phyloP scores from a whole-genome alignment of 2,888 invertebrate genomes.

The Thymelicus lineola region DNA sequence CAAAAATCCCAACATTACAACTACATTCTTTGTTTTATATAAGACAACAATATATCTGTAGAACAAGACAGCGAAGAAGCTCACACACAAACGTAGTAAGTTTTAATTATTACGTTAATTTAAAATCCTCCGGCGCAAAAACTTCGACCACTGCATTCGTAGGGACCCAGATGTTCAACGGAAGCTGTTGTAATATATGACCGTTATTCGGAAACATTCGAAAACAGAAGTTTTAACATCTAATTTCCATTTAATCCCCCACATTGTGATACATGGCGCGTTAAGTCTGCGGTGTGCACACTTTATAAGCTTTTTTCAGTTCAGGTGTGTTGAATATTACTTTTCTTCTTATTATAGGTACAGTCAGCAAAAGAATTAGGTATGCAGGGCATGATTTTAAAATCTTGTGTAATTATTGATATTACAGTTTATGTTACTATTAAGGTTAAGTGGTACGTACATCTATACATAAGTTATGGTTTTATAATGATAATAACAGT shows the following conservation, averaged over 20 bases:
- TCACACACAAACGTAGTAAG: conserved; percentile 25
- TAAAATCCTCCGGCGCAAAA: conserved; percentile 56
- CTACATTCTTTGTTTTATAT: not conserved
- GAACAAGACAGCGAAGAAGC: not conserved
- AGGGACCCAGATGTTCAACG: conserved; percentile 69
- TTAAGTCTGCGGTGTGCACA: conserved; percentile 34
- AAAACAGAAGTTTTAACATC: conserved; percentile 71
- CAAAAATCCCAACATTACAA: not conserved
- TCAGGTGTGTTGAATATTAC: conserved; percentile 30
- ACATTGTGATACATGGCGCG: conserved; percentile 42
- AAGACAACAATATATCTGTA: too few species aligned
- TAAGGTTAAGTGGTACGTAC: too few species aligned
- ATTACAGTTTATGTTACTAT: too few species aligned
- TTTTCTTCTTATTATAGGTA: too few species aligned
- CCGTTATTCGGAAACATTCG: conserved; percentile 72
- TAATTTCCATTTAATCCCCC: conserved; percentile 74
- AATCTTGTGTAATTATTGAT: too few species aligned
- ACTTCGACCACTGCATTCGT: conserved; percentile 61
- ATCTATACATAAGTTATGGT: too few species aligned
- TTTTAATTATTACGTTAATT: conserved; percentile 37
- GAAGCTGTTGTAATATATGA: conserved; percentile 71
- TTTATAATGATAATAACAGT: too few species aligned
- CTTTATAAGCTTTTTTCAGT: conserved; percentile 14
- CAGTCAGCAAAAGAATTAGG: too few species aligned
- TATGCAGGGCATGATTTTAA: too few species aligned